Base-by-base conservation (phyloP, 1,140 invertebrate species). In the Platyscapa corneri region DNA sequence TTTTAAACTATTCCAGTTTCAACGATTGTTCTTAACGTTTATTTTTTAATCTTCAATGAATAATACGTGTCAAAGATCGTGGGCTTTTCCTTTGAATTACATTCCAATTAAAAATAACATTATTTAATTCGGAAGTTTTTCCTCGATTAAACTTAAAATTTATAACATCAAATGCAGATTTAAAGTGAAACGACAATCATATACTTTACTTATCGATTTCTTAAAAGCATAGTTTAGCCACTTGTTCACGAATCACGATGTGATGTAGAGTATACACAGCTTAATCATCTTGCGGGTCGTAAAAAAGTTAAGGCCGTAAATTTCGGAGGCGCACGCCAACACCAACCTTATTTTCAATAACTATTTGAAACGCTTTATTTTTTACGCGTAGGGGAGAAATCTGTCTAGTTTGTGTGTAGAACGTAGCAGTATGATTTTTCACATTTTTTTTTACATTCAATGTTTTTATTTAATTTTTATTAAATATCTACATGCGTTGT, bases 321-420 rank as follows among this genome's bases (percentile, higher is more conserved):
- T 74, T 74, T 74, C 37, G 67, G 67, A 72, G 67, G 67, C 67
- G 67, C 37, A 18, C 67, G 67, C 67, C 34, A n/a, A 72, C 37
- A 34, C 67, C 67, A 72, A 72, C 34, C 37, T 74, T 74, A 74
- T 74, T 72, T 74, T 39, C 18, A 42, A 74, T 42, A 42, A 74
- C 7, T n/a, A 74, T 74, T 74, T 20, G 20, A 74, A n/a, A n/a
- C 12, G 37, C 12, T 74, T 74, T 42, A 27, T 42, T 74, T 42
- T 74, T 42, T 74, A 74, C 23, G 8, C 5, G 3, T 42, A n/a
- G 37, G 23, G 23, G 27, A 74, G 34, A 72, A 72, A 72, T 72
- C 20, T 16, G 18, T 72, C 18, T 18, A 18, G 3, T 27, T 60
- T 67, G 12, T 5, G 8, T 10, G n/a, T 34, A 32, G 30, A 67